These are phyloP conservation scores for Nyctibius grandis DNA, from an alignment of 2,797 vertebrate species.

Conservation along the genomic window DNA sequence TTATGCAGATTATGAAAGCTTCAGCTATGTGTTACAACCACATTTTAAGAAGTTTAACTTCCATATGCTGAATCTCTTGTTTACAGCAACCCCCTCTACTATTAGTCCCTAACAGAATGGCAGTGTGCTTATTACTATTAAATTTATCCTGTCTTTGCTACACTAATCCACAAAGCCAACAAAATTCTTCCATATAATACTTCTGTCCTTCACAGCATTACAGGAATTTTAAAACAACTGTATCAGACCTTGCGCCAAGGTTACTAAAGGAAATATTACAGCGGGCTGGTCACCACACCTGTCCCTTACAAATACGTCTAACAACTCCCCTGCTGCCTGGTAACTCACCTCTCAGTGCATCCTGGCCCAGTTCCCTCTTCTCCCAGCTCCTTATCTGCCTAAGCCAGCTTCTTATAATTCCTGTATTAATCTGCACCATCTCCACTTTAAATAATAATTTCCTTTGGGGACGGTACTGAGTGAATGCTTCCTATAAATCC, in stretches of 20 bases:
- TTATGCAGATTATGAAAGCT: neutral
- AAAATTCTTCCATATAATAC: neutral
- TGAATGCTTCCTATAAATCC: neutral
- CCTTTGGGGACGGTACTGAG: slow-evolving; percentile 3
- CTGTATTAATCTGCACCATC: slow-evolving; percentile 6
- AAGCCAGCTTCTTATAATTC: slow-evolving; percentile 19
- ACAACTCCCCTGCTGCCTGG: neutral
- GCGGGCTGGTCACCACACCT: neutral
- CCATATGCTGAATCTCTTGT: neutral
- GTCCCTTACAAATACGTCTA: neutral
- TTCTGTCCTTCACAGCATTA: neutral
- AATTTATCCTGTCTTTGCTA: neutral
- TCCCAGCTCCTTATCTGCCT: slow-evolving; percentile 20
- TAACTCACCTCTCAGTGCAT: neutral
- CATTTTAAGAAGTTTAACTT: neutral
- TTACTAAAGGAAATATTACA: neutral
- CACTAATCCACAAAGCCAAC: neutral
- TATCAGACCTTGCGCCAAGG: neutral
- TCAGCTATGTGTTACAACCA: neutral
- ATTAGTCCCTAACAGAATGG: neutral
- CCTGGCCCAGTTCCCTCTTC: neutral
- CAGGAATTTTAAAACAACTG: too few relatives aligned
- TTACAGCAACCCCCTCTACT: neutral
- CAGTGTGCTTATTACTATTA: neutral
- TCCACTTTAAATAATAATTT: slow-evolving; percentile 21